phyloP scores from a whole-genome alignment of 2,113 vertebrate genomes.

The Aegithalos caudatus region DNA sequence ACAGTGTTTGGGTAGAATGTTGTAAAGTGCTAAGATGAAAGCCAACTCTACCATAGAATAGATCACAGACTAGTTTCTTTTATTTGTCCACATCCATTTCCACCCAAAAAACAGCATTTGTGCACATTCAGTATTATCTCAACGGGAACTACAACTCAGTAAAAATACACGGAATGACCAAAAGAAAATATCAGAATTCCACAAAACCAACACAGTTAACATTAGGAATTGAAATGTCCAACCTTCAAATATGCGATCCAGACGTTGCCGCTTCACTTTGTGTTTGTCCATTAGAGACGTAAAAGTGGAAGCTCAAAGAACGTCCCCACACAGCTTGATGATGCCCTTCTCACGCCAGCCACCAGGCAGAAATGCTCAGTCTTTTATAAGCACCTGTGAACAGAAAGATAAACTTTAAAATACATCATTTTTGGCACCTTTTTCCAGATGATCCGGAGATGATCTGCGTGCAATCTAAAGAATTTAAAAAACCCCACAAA shows the following conservation, averaged over 20 bases:
- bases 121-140: neutral
- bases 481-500: accelerated
- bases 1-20: neutral
- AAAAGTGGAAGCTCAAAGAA: constrained; percentile 45
- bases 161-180: neutral
- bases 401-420: neutral
- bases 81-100: neutral
- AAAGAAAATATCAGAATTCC: neutral
- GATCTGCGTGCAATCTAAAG: neutral
- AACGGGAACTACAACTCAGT: neutral
- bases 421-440: neutral
- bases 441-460: neutral
- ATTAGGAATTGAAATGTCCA: neutral
- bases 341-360: neutral
- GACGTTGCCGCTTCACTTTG: constrained; percentile 74
- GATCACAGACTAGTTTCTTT: neutral
- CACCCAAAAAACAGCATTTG: neutral
- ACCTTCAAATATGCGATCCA: constrained; percentile 77
- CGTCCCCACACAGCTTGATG: constrained; percentile 40
- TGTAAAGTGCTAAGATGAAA: neutral
- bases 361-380: neutral
- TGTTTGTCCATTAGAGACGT: constrained; percentile 74
- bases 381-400: constrained; percentile 36
- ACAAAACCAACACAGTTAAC: neutral
- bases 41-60: neutral